phyloP scores from a whole-genome alignment of 2,113 vertebrate genomes.

The Carassius carassius region DNA sequence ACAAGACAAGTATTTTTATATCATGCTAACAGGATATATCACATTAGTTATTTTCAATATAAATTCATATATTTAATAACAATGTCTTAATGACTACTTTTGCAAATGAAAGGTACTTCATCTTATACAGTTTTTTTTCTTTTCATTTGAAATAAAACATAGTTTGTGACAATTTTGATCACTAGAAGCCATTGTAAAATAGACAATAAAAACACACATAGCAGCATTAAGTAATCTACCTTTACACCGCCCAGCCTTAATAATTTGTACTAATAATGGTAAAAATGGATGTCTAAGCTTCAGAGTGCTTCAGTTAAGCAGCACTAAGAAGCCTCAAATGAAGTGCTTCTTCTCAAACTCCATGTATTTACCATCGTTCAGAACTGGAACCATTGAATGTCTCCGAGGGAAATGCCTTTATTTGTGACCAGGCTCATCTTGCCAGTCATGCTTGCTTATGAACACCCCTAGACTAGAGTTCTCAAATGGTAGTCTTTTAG shows the following conservation, averaged over 20 bases:
- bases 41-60: no score
- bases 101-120: neutral
- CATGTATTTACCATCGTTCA: conserved; percentile 20
- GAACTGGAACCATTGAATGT: conserved; percentile 46
- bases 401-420: conserved; percentile 12
- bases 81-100: neutral
- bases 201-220: neutral
- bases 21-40: no score
- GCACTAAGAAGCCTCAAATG: conserved; percentile 57
- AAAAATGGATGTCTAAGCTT: neutral
- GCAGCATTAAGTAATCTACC: neutral
- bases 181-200: neutral
- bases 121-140: neutral
- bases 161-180: neutral
- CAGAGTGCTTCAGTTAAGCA: conserved; percentile 44
- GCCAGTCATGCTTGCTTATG: conserved; percentile 69
- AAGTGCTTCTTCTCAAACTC: conserved; percentile 38
- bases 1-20: neutral
- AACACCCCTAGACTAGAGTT: conserved; percentile 37
- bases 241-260: neutral
- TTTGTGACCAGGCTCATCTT: conserved; percentile 52
- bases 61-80: neutral
- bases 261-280: neutral
- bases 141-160: no score
- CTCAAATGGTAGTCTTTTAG: conserved; percentile 26